Conservation (phyloP, 2,797 vertebrate species). For the Taenioides sp. region DNA sequence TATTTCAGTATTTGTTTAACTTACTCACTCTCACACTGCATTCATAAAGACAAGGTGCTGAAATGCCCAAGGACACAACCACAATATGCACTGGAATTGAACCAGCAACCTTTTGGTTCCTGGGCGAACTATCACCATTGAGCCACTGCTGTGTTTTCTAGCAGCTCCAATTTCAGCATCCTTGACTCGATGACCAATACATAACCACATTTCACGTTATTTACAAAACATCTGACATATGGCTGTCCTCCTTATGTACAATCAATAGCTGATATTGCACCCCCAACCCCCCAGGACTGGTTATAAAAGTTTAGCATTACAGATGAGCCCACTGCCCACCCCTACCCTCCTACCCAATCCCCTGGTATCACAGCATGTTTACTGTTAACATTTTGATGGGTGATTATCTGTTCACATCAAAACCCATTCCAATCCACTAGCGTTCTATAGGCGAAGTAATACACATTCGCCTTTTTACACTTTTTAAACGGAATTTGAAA, state of each 20-base stretch:
- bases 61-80: too few species aligned
- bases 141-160: not conserved
- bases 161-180: too few species aligned
- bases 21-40: too few species aligned
- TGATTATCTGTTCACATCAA: constrained; percentile 60
- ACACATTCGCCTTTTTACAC: constrained; percentile 36
- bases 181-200: too few species aligned
- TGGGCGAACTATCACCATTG: not conserved
- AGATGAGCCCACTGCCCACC: constrained; percentile 36
- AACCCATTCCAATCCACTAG: constrained; percentile 39
- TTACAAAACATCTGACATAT: too few species aligned
- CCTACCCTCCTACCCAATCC: not conserved
- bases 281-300: constrained; percentile 4
- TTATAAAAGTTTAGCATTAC: constrained; percentile 62
- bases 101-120: not conserved
- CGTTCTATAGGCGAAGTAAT: constrained; percentile 29
- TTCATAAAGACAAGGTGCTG: too few species aligned
- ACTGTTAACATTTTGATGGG: constrained; percentile 55
- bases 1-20: too few species aligned
- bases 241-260: not conserved
- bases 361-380: constrained; percentile 47
- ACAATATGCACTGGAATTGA: too few species aligned
- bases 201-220: too few species aligned
- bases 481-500: constrained; percentile 45
- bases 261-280: not conserved